Base-by-base conservation (phyloP, 2,888 invertebrate genomes). In the Phaedon cochleariae region DNA sequence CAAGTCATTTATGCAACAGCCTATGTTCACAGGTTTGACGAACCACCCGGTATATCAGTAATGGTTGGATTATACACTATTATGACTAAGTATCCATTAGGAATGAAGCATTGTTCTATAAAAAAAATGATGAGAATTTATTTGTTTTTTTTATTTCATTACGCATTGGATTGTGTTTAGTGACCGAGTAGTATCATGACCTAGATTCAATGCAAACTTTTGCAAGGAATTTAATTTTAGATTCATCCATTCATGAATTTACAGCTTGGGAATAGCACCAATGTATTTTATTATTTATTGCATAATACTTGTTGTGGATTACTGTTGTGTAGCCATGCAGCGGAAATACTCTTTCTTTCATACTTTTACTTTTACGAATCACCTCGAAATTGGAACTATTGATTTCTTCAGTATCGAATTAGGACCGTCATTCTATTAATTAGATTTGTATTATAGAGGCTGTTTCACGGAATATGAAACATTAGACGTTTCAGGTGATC, bases 181-280 rank as follows among this genome's bases (percentile, higher is more conserved):
- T 10, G 34, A 10, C 34, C 34, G 9, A 10, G 34, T 34, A 34
- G 15, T 41, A 15, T n/a, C 15, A 49, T 58, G 58, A 52, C 62
- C 62, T 58, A 62, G 31, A 62, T 62, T 45, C 7, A 62, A 62
- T 58, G 62, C 52, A 58, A 55, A 58, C 57, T 58, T 45, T 29
- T 41, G 26, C 31, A 53, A 26, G 12, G 41, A 15, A 54, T 54
- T 54, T 48, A 17, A 10, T 22, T 48, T 66, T 67, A 62, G 52
- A 51, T 69, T 52, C 54, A 65, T 58, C 15, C 46, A 17, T 48
- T 20, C 20, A 48, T 48, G 48, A 20, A 4, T 48, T 12, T 9
- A 20, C 12, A 48, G 7, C 41, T 41, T 2, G 7, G 15, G 41
- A 41, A 41, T 41, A 41, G 7, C 26, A 26, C n/a, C n/a, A 41